phyloP scores from a whole-genome alignment of 2,888 invertebrate species.

The Halictus quadricinctus region DNA sequence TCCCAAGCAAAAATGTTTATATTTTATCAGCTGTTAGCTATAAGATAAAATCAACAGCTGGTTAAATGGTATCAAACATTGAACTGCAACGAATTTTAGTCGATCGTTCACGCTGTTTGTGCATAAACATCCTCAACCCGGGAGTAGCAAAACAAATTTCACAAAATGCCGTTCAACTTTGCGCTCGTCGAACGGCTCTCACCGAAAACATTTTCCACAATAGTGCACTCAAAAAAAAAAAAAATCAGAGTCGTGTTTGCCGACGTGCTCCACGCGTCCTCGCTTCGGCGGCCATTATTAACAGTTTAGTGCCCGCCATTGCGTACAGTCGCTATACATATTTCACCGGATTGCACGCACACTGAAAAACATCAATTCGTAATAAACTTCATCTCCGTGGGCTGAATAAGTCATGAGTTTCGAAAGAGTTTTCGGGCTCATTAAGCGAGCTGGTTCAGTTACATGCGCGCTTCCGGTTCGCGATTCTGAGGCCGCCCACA shows the following conservation, averaged over 20 bases:
- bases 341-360: background rate
- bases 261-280: background rate
- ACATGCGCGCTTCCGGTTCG: constrained; percentile 18
- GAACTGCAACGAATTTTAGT: background rate
- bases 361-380: constrained; percentile 3
- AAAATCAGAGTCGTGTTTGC: background rate
- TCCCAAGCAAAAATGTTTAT: background rate
- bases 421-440: constrained; percentile 18
- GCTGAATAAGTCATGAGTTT: constrained; percentile 7
- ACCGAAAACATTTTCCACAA: background rate
- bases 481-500: background rate
- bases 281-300: background rate
- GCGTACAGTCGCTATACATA: background rate
- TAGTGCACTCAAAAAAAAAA: background rate
- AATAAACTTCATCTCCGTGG: background rate
- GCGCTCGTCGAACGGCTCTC: background rate
- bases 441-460: constrained; percentile 14
- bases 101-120: background rate
- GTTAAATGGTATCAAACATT: background rate
- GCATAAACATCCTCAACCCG: background rate
- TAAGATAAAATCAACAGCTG: background rate
- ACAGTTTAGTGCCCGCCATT: background rate
- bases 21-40: background rate
- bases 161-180: background rate
- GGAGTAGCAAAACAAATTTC: background rate